Evolutionary conservation across 1,140 invertebrate genomes (phyloP), one percentile per base, ranked within the genome.

Genomic region (Acromyrmex echinatior): DNA sequence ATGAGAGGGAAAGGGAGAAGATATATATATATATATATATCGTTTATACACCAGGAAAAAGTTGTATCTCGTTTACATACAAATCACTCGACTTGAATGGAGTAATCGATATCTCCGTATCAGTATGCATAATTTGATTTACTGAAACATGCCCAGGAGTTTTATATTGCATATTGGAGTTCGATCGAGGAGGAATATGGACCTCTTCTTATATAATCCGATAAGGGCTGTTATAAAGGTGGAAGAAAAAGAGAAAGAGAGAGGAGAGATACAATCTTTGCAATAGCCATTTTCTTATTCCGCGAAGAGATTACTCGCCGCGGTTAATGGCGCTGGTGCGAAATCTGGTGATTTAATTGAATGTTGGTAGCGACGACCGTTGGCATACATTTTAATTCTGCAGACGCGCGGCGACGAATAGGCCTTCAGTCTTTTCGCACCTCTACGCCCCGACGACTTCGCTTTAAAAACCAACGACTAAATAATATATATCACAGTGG

Each of bases 391-490:
- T 84, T 84, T 84, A 84, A 84, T 84, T 84, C 70, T 62, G 51
- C 51, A 56, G 63, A 71, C 45, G 71, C 25, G 56, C 45, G 62
- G 86, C 80, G 35, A 18, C 53, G 73, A 70, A 87, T 90, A 74
- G 88, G 80, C 86, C 63, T 63, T 73, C 78, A 25, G 73, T 66
- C 71, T 90, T 90, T 95, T 95, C 93, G 92, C 94, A 95, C 94
- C 93, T 95, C 87, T 88, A 90, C 88, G 90, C 92, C 51, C 93
- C 93, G 88, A 93, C 92, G 93, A 94, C 91, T 92, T 91, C 93
- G 95, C 92, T 95, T 95, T 94, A 93, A 94, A 95, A 95, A 95
- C 92, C 93, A 88, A 84, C 88, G 88, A 89, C 92, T 95, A 93
- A 95, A 95, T 95, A 94, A 95, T 94, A 91, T 91, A 95, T 93